These are phyloP conservation scores for Isotomurus palustris DNA, from an alignment of 2,888 invertebrate genomes.

Conservation along the genomic window DNA sequence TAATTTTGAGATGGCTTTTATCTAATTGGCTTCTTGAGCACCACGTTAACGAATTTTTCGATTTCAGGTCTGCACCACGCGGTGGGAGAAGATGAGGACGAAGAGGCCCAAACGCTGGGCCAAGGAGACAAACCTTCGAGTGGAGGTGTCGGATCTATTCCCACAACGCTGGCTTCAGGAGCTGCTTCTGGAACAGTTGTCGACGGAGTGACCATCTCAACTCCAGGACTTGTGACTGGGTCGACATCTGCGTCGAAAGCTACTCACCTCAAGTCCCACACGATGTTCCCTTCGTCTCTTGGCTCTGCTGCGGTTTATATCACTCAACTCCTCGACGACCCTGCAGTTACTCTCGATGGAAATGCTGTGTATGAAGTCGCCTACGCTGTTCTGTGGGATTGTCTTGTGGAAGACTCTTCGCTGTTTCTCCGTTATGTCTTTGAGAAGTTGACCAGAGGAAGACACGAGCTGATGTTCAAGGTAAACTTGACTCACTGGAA, in stretches of 20 bases:
- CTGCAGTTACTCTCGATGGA: slow-evolving; percentile 89
- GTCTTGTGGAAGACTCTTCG: slow-evolving; percentile 95
- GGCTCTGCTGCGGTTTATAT: slow-evolving; percentile 95
- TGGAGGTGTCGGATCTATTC: slow-evolving; percentile 14
- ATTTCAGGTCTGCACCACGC: slow-evolving; percentile 41
- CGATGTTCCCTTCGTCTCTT: slow-evolving; percentile 92
- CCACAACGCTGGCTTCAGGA: slow-evolving; percentile 24
- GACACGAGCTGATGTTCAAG: slow-evolving; percentile 92
- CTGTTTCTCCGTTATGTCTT: slow-evolving; percentile 91
- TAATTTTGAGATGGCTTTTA: slow-evolving; percentile 54
- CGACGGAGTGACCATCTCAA: slow-evolving; percentile 42
- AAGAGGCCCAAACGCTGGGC: slow-evolving; percentile 35
- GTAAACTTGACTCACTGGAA: slow-evolving; percentile 40
- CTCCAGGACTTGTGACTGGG: slow-evolving; percentile 6
- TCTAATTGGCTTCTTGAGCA: background rate
- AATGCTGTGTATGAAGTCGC: slow-evolving; percentile 95
- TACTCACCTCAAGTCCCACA: slow-evolving; percentile 49
- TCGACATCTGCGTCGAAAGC: slow-evolving; percentile 37
- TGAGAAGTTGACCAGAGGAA: slow-evolving; percentile 87
- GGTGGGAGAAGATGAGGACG: slow-evolving; percentile 44
- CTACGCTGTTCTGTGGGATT: slow-evolving; percentile 95
- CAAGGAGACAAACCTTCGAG: slow-evolving; percentile 27
- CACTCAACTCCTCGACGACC: slow-evolving; percentile 89
- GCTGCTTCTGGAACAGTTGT: slow-evolving; percentile 23
- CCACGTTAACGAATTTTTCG: background rate